Evolutionary conservation across 2,888 invertebrate genomes (phyloP).

Genomic region (Troides oblongomaculatus): DNA sequence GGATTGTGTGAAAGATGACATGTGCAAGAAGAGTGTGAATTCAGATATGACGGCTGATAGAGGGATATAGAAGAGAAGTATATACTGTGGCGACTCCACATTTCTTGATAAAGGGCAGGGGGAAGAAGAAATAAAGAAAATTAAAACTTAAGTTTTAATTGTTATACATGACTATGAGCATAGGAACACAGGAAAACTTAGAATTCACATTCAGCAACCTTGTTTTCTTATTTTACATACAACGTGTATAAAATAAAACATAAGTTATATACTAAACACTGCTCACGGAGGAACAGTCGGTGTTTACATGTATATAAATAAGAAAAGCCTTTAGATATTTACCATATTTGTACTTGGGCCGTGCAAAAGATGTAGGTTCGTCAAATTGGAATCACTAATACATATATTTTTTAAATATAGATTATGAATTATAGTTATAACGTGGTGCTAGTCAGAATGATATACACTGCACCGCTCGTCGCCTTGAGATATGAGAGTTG

Average conservation of each 20-base stretch:
- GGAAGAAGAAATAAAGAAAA: too few species aligned
- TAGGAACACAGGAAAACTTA: constrained; percentile 17
- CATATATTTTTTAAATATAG: not conserved
- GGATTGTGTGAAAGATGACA: too few species aligned
- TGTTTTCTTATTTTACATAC: constrained; percentile 24
- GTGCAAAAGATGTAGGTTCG: not conserved
- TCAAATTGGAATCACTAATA: too few species aligned
- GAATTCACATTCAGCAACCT: constrained; percentile 20
- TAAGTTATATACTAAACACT: constrained; percentile 7
- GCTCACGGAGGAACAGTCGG: not conserved
- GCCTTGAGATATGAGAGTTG: too few species aligned
- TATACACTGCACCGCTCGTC: too few species aligned
- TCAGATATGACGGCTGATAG: too few species aligned
- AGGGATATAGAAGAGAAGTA: too few species aligned
- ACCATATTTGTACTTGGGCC: not conserved
- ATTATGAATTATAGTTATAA: not conserved
- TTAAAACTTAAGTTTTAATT: too few species aligned
- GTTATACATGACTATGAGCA: constrained; percentile 1
- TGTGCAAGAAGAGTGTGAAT: too few species aligned
- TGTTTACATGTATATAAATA: not conserved
- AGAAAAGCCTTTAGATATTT: not conserved
- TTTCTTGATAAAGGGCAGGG: too few species aligned
- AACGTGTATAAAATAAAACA: constrained; percentile 8
- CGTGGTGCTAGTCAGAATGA: too few species aligned
- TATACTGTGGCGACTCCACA: too few species aligned